These are phyloP conservation scores for Drosophila mettleri DNA, from an alignment of 2,888 invertebrate genomes.

Conservation along the genomic window DNA sequence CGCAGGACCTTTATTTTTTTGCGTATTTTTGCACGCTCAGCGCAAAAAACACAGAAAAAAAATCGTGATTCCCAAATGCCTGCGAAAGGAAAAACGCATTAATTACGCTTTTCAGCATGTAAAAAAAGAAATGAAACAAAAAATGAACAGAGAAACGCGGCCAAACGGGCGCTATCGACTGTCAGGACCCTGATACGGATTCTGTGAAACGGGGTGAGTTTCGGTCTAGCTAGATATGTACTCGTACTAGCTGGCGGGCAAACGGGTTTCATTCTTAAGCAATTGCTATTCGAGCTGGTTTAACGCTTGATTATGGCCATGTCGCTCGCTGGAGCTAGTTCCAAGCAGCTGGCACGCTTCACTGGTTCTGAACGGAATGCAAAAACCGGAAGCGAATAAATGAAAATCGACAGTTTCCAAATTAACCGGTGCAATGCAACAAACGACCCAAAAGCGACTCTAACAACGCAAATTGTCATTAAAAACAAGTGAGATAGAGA, in stretches of 20 bases:
- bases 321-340: constrained; percentile 40
- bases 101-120: constrained; percentile 76
- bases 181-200: constrained; percentile 43
- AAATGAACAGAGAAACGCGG: constrained; percentile 4
- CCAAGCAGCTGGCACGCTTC: constrained; percentile 51
- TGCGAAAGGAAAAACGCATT: constrained; percentile 70
- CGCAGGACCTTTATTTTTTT: constrained; percentile 25
- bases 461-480: constrained; percentile 62
- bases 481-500: constrained; percentile 39
- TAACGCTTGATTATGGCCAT: constrained; percentile 48
- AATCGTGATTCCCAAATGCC: constrained; percentile 38
- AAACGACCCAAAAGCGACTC: constrained; percentile 38
- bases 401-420: constrained; percentile 74
- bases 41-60: constrained; percentile 38
- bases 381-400: constrained; percentile 68
- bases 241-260: constrained; percentile 25
- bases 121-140: constrained; percentile 28
- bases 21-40: constrained; percentile 72
- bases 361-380: constrained; percentile 18
- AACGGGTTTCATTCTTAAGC: constrained; percentile 7
- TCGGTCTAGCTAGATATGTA: constrained; percentile 19
- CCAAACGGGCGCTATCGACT: constrained; percentile 40
- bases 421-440: constrained; percentile 71
- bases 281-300: constrained; percentile 30
- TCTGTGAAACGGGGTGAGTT: constrained; percentile 53